Evolutionary conservation across 1,140 invertebrate species (phyloP), one percentile per base, ranked within the genome.

Genomic region (Drosophila grimshawi): DNA sequence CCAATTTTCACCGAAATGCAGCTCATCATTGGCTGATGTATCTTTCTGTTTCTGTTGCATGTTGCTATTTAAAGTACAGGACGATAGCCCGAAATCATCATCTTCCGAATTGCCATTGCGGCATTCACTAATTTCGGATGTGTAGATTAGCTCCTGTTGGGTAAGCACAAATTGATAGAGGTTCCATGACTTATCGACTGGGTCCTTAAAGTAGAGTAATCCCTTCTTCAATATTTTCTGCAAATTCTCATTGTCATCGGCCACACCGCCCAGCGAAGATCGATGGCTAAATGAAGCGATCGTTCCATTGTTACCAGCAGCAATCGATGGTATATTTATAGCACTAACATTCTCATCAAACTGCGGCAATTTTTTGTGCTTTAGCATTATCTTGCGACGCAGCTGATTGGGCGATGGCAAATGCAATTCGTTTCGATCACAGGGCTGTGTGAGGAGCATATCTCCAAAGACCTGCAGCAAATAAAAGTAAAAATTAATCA

Each of bases 81-180:
- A 56, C 0, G 90, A 86, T 0, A 80, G 33, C 3, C 76, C 79
- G 51, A 89, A 89, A 10, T 95, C 94, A 11, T 93, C 93, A 35
- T 95, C 94, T 52, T 93, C 94, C 2, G 95, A 93, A 5, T 93
- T 93, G 48, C 96, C 96, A 19, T 94, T 94, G 27, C 86, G 81
- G 4, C 70, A 72, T 27, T 92, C 91, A n/a, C 76, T 91, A n/a
- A 81, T 86, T 19, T 92, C 89, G 0, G 90, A 92, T 0, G 86
- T 97, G 91, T 98, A 99, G 86, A 96, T 97, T 32, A 99, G 93
- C 92, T 98, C 97, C 78, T 95, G 96, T 60, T 97, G 94, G 0
- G 97, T 98, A 7, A 99, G 93, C n/a, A 98, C 97, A 93, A 99
- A 99, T 90, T 98, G 98, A 93, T 99, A 98, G 0, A 97, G 96